Conservation (phyloP, 2,113 vertebrate species). For the Hippocampus guttulatus region DNA sequence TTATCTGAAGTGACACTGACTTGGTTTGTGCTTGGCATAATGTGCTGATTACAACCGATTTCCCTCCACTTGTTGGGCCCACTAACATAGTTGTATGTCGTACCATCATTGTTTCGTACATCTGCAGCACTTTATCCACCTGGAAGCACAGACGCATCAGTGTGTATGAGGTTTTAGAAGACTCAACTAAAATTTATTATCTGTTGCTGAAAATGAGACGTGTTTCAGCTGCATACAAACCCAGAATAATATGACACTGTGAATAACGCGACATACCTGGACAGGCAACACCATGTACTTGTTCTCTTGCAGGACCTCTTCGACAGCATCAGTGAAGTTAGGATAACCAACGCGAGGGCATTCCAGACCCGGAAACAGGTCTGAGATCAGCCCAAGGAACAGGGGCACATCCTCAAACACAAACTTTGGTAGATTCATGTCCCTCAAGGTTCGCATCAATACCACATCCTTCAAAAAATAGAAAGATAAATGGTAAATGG, state of each 20-base stretch:
- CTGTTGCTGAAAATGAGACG: too few species aligned
- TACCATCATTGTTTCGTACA: constrained; percentile 97
- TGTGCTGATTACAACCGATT: constrained; percentile 90
- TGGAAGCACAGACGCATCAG: constrained; percentile 45
- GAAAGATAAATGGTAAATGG: not conserved
- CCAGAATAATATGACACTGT: not conserved
- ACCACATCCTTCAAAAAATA: constrained; percentile 82
- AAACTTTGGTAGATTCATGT: constrained; percentile 97
- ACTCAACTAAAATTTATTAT: not conserved
- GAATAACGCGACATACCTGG: constrained; percentile 72
- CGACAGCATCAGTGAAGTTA: constrained; percentile 85
- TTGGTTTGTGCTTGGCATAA: constrained; percentile 91
- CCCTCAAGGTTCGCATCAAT: constrained; percentile 90
- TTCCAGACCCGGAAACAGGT: constrained; percentile 91
- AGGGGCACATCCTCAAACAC: constrained; percentile 95
- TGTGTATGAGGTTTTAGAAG: not conserved
- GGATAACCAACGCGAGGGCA: constrained; percentile 91
- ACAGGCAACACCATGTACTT: constrained; percentile 77
- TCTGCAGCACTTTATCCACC: constrained; percentile 97
- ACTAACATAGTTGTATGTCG: constrained; percentile 96
- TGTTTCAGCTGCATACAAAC: not conserved
- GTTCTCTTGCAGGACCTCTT: constrained; percentile 74
- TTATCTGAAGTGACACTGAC: constrained; percentile 63
- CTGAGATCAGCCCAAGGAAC: constrained; percentile 90
- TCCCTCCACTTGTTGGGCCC: constrained; percentile 95